phyloP scores from a whole-genome alignment of 2,797 vertebrate genomes.

The Chanos chanos region DNA sequence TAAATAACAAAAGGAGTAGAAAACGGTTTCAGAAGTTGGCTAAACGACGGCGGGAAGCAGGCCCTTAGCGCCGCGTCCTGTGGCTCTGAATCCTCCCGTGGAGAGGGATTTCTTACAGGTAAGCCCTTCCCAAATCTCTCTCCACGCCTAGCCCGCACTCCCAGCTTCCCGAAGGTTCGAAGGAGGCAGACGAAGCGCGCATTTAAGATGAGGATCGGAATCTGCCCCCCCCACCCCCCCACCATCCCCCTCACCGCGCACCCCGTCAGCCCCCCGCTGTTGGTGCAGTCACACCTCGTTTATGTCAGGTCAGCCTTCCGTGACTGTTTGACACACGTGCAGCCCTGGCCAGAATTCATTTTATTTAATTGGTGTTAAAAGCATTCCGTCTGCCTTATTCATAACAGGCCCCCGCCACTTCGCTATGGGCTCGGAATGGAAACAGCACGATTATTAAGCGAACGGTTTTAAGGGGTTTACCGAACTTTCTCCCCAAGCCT shows the following conservation, averaged over 20 bases:
- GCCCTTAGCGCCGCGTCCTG: too few relatives aligned
- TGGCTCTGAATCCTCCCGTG: neutral
- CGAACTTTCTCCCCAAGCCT: neutral
- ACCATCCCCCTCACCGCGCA: too few relatives aligned
- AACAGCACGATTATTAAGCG: conserved; percentile 6
- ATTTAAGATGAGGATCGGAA: conserved; percentile 9
- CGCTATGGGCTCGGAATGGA: neutral
- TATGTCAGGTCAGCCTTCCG: conserved; percentile 5
- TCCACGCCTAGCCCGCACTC: neutral
- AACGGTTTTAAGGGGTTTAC: neutral
- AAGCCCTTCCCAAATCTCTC: conserved; percentile 9
- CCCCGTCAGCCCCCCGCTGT: too few relatives aligned
- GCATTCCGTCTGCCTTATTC: conserved; percentile 28
- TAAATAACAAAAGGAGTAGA: too few relatives aligned
- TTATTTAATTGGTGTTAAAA: conserved; percentile 22
- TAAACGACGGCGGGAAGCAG: too few relatives aligned
- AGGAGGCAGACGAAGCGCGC: neutral
- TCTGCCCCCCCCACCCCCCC: too few relatives aligned
- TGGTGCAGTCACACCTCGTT: conserved; percentile 25
- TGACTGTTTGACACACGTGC: neutral
- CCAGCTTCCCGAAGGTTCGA: neutral
- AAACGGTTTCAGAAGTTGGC: too few relatives aligned
- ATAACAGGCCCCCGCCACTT: conserved; percentile 1
- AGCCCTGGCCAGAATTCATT: conserved; percentile 13
- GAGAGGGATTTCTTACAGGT: neutral